Evolutionary conservation across 2,797 vertebrate genomes (phyloP).

Genomic region (Luscinia luscinia): DNA sequence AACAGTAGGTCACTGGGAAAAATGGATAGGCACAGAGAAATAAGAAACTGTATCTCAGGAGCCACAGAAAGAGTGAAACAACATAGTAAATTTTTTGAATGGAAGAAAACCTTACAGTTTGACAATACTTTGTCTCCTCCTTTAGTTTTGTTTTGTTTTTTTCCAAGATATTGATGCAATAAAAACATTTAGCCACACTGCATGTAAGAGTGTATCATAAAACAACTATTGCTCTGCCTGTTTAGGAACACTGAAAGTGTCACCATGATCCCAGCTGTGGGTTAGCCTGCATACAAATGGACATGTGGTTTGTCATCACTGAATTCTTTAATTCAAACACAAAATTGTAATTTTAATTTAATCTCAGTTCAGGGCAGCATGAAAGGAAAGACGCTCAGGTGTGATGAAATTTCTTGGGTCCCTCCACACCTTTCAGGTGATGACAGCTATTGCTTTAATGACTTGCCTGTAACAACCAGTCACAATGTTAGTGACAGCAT

Average conservation of each 20-base stretch:
- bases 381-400: background rate
- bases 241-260: background rate
- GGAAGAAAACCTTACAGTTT: background rate
- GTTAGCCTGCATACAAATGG: background rate
- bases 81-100: background rate
- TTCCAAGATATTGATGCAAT: background rate
- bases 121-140: background rate
- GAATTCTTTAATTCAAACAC: background rate
- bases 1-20: conserved; percentile 14
- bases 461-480: conserved; percentile 41
- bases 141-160: background rate
- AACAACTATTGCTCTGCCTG: background rate
- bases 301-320: background rate
- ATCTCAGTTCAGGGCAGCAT: background rate
- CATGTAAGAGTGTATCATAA: background rate
- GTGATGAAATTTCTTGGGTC: conserved; percentile 16
- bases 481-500: conserved; percentile 18
- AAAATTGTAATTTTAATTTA: conserved; percentile 1
- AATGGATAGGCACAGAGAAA: background rate
- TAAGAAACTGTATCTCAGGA: background rate
- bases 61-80: background rate
- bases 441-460: conserved; percentile 62
- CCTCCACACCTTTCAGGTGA: background rate
- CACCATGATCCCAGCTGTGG: accelerated
- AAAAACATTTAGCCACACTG: background rate